Base-by-base conservation (phyloP, 2,888 invertebrate genomes). In the Acleris cristana region DNA sequence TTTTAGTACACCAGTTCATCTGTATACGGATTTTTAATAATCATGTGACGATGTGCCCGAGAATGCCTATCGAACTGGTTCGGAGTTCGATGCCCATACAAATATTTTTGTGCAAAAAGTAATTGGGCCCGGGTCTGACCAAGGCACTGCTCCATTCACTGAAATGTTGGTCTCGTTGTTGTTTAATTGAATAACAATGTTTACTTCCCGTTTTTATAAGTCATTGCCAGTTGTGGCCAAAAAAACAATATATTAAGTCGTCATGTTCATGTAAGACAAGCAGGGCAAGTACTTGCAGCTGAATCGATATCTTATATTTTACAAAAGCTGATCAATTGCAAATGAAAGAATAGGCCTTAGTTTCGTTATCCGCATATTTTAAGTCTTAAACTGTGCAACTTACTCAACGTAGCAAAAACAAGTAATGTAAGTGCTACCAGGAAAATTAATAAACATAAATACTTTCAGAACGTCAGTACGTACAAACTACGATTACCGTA, bases 401-500 rank as follows among this genome's bases (percentile, higher is more conserved):
- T 16, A 44, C 34, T 44, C 45, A 56, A 21, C 23, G 21, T 21
- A 14, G 55, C 63, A 21, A 55, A 45, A 61, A 18, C 65, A 65
- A 61, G n/a, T 53, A 58, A 67, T 53, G 66, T 70, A 65, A 76
- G 72, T 74, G 75, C 78, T 75, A 78, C 74, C 74, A 78, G 77
- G 76, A 69, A 77, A 79, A 78, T 79, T 79, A 76, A 80, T 83
- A 76, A 73, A 71, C 80, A 79, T 86, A 86, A 85, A 87, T 79
- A 82, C 76, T 75, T 76, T 70, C 73, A 65, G 68, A 71, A 73
- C 72, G 73, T 80, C 59, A 76, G 77, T 79, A 80, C 76, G 71
- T 77, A 70, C 73, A 72, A 77, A 74, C 79, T 76, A 79, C 85
- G 81, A 88, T 88, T 87, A 88, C 83, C 87, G 85, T 89, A 88